These are phyloP conservation scores for Herpailurus yagouaroundi DNA, from an alignment of 2,113 vertebrate genomes.

Conservation along the genomic window DNA sequence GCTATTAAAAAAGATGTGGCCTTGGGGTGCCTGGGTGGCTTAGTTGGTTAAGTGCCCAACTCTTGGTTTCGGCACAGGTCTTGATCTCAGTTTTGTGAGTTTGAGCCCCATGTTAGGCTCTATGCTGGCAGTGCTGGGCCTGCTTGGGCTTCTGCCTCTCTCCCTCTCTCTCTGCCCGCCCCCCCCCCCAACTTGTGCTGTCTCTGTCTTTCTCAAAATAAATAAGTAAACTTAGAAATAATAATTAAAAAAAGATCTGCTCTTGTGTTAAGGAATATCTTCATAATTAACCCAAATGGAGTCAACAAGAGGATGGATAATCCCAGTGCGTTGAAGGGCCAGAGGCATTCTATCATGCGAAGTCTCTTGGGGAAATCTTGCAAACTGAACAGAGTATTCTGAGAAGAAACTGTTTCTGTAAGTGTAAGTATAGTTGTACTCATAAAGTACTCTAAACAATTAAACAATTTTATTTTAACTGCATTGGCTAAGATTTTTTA, in stretches of 20 bases:
- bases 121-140: too few species aligned
- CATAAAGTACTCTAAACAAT: neutral
- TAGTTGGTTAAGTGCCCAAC: too few species aligned
- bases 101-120: too few species aligned
- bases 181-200: too few species aligned
- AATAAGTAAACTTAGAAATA: too few species aligned
- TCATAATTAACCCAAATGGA: slow-evolving; percentile 91
- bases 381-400: slow-evolving; percentile 93
- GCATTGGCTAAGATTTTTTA: neutral
- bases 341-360: slow-evolving; percentile 93
- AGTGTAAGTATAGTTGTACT: neutral
- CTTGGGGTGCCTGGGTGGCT: slow-evolving; percentile 77
- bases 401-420: slow-evolving; percentile 84
- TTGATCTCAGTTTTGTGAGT: too few species aligned
- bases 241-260: slow-evolving; percentile 80
- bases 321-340: slow-evolving; percentile 90
- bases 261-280: slow-evolving; percentile 93
- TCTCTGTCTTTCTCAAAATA: too few species aligned
- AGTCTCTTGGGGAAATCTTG: slow-evolving; percentile 92
- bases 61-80: too few species aligned
- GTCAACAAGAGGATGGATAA: slow-evolving; percentile 93
- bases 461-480: slow-evolving; percentile 1
- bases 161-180: too few species aligned
- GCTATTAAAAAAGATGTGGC: slow-evolving; percentile 89
- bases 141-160: too few species aligned